A percentile compares a stretch with the other conserved stretches of the same genome.
These are phyloP conservation scores for Ceriagrion tenellum DNA, from an alignment of 2,888 invertebrate genomes.

Conservation along the genomic window DNA sequence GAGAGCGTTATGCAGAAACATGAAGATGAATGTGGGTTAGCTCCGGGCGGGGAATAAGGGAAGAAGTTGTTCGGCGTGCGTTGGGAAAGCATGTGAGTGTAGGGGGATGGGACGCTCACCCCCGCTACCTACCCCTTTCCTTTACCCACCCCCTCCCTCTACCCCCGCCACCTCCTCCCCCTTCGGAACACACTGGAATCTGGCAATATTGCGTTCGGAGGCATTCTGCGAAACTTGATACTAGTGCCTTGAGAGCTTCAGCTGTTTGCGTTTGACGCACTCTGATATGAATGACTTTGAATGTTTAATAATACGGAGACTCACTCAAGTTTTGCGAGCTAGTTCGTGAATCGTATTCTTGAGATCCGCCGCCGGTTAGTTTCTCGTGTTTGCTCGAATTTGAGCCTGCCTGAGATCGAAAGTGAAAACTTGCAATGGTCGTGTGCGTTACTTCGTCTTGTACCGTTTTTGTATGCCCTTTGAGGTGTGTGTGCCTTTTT, in stretches of 20 bases:
- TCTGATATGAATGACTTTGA: slow-evolving; percentile 23
- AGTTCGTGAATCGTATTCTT: background rate
- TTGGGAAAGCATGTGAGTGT: background rate
- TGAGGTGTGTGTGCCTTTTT: too few species aligned
- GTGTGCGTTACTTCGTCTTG: background rate
- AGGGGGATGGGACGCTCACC: background rate
- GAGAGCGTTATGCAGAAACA: slow-evolving; percentile 57
- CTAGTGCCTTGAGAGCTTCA: background rate
- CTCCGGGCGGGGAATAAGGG: slow-evolving; percentile 27
- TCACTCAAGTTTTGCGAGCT: background rate
- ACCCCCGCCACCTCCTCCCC: background rate
- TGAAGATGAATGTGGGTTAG: slow-evolving; percentile 63
- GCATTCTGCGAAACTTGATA: slow-evolving; percentile 35
- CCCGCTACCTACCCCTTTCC: background rate
- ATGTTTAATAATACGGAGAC: background rate
- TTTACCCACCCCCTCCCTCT: background rate
- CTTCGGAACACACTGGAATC: slow-evolving; percentile 9
- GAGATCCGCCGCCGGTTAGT: background rate
- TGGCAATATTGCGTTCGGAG: slow-evolving; percentile 26
- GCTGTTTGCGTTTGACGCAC: slow-evolving; percentile 15
- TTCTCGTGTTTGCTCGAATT: background rate
- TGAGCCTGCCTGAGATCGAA: background rate
- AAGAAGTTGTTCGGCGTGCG: slow-evolving; percentile 7
- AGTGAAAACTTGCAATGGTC: background rate
- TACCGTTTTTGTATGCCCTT: too few species aligned